These are phyloP conservation scores for Apotomis turbidana DNA, from an alignment of 2,888 invertebrate genomes.

Conservation along the genomic window DNA sequence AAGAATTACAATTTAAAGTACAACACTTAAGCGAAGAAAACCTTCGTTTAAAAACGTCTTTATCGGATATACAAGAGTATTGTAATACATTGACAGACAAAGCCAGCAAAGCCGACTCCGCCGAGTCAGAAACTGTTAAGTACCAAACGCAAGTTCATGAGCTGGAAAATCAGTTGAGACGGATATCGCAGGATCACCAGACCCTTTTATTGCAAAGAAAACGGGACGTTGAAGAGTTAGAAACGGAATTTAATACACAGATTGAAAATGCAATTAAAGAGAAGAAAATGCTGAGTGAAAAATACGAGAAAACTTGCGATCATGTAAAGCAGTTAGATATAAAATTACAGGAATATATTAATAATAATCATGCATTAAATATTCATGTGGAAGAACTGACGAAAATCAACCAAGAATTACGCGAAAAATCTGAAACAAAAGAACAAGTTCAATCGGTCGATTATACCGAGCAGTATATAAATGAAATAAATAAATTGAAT, in stretches of 20 bases:
- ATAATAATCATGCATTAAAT: slow-evolving; percentile 64
- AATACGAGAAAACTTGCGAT: slow-evolving; percentile 75
- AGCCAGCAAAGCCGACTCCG: slow-evolving; percentile 62
- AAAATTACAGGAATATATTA: slow-evolving; percentile 67
- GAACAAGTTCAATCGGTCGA: slow-evolving; percentile 59
- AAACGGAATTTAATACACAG: slow-evolving; percentile 75
- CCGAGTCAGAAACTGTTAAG: slow-evolving; percentile 62
- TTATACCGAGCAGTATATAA: slow-evolving; percentile 78
- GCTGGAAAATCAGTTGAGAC: slow-evolving; percentile 74
- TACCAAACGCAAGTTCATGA: slow-evolving; percentile 69
- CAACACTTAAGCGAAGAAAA: slow-evolving; percentile 80
- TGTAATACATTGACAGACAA: slow-evolving; percentile 65
- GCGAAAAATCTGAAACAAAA: slow-evolving; percentile 54
- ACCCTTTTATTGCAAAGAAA: slow-evolving; percentile 71
- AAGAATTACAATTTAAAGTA: slow-evolving; percentile 81
- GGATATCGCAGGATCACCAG: slow-evolving; percentile 66
- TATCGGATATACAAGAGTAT: slow-evolving; percentile 73
- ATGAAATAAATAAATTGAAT: slow-evolving; percentile 84
- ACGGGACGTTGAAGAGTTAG: slow-evolving; percentile 73
- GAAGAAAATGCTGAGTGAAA: slow-evolving; percentile 76
- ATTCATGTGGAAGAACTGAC: slow-evolving; percentile 66
- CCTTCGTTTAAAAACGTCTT: slow-evolving; percentile 72
- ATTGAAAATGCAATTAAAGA: slow-evolving; percentile 77
- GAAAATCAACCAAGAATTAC: slow-evolving; percentile 64
- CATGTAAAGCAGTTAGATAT: slow-evolving; percentile 72